A percentile compares a stretch with the other conserved stretches of the same genome.
Conservation (phyloP, 2,797 vertebrate genomes). For the Muraenolepis orangiensis region DNA sequence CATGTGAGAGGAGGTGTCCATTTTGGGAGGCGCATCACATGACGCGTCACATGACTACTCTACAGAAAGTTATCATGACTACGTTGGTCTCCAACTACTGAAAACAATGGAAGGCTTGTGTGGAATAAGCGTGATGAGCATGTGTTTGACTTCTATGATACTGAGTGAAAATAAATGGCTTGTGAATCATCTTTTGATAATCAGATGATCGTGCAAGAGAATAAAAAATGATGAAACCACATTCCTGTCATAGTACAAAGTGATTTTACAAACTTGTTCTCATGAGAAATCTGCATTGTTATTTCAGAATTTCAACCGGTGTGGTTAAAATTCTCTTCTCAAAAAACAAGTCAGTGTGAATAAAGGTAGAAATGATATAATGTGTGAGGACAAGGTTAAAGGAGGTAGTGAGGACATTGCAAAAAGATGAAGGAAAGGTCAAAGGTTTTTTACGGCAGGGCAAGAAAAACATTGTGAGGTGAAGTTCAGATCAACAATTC, state of each 20-base stretch:
- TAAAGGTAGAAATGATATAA: constrained; percentile 67
- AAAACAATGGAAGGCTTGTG: constrained; percentile 60
- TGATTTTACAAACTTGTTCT: constrained; percentile 56
- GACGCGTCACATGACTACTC: not conserved
- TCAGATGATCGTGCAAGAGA: constrained; percentile 56
- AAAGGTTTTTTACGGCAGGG: constrained; percentile 63
- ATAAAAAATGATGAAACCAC: constrained; percentile 60
- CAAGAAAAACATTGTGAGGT: constrained; percentile 64
- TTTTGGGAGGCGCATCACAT: not conserved
- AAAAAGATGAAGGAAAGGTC: constrained; percentile 73
- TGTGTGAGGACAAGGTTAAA: constrained; percentile 76
- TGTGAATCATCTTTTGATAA: constrained; percentile 45
- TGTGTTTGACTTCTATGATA: constrained; percentile 39
- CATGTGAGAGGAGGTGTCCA: not conserved
- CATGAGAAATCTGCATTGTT: constrained; percentile 66
- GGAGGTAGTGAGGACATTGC: constrained; percentile 70
- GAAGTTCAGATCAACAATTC: constrained; percentile 70
- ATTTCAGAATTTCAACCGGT: constrained; percentile 79
- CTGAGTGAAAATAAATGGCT: not conserved
- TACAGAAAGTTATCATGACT: not conserved
- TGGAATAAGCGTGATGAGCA: constrained; percentile 63
- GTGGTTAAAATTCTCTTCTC: constrained; percentile 78
- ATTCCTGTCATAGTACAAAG: constrained; percentile 57
- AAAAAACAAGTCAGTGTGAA: constrained; percentile 73
- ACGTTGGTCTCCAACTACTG: not conserved